These are phyloP conservation scores for Watsonalla binaria DNA, from an alignment of 2,888 invertebrate species.

Conservation along the genomic window DNA sequence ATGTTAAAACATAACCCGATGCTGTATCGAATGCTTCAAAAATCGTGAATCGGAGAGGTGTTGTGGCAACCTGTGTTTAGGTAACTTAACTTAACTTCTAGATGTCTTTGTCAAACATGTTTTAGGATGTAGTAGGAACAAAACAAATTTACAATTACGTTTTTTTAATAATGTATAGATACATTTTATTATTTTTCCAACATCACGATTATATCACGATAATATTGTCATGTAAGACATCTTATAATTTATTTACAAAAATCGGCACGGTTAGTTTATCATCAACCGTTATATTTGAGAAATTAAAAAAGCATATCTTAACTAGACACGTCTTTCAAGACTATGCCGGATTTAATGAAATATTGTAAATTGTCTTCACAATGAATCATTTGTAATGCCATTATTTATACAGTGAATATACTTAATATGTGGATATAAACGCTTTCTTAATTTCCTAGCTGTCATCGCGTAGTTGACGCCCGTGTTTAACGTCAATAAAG, in stretches of 20 bases:
- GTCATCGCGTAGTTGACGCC: not conserved
- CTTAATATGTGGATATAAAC: constrained; percentile 19
- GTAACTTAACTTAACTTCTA: not conserved
- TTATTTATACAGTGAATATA: constrained; percentile 35
- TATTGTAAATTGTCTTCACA: not conserved
- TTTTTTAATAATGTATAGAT: not conserved
- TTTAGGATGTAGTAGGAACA: not conserved
- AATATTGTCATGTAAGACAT: not conserved
- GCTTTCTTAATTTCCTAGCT: not conserved
- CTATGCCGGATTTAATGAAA: too few species aligned
- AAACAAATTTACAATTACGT: not conserved
- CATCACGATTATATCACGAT: not conserved
- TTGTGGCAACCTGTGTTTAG: not conserved
- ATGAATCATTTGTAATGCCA: constrained; percentile 24
- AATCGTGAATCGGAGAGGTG: not conserved
- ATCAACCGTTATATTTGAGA: too few species aligned
- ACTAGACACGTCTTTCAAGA: too few species aligned
- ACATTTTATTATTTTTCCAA: not conserved
- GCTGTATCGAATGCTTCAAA: not conserved
- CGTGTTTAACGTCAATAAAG: constrained; percentile 39
- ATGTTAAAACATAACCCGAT: constrained; percentile 11
- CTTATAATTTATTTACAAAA: too few species aligned
- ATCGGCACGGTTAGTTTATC: too few species aligned
- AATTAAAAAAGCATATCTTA: too few species aligned
- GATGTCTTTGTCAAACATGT: not conserved